Evolutionary conservation across 2,797 vertebrate species (phyloP).

Genomic region (Cichlasoma orientale): DNA sequence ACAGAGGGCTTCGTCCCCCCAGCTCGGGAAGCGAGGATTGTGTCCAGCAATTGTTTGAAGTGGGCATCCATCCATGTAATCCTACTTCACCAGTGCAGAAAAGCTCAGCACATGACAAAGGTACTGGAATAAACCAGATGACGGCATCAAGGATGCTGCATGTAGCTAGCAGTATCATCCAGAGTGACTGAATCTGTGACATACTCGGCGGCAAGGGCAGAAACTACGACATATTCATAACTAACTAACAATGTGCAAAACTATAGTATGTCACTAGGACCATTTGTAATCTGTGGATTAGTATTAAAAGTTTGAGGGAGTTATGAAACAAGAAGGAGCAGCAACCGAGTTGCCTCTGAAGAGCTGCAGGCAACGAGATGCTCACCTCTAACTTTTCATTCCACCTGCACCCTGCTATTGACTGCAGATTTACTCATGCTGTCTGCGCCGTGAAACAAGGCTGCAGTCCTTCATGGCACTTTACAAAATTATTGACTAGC

Average conservation of each 20-base stretch:
- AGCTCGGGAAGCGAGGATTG: conserved; percentile 60
- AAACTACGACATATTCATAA: background rate
- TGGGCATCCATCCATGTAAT: conserved; percentile 27
- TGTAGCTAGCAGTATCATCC: background rate
- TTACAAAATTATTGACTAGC: background rate
- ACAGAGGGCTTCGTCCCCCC: conserved; percentile 40
- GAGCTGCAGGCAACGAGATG: background rate
- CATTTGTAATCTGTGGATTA: background rate
- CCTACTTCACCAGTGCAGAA: conserved; percentile 31
- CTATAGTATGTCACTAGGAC: too few relatives aligned
- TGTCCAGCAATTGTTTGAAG: conserved; percentile 46
- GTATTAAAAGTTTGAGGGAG: background rate
- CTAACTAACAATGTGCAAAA: background rate
- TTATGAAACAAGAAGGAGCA: background rate
- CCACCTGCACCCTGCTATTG: background rate
- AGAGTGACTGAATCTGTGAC: background rate
- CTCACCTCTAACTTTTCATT: background rate
- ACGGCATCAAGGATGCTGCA: background rate
- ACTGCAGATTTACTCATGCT: background rate
- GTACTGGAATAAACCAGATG: conserved; percentile 30
- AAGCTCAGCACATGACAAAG: conserved; percentile 49
- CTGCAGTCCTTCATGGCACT: background rate
- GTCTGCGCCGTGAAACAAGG: background rate
- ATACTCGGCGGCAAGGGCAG: background rate
- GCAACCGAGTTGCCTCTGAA: background rate